Conservation (phyloP, 1,140 invertebrate species). For the Daktulosphaira vitifoliae region DNA sequence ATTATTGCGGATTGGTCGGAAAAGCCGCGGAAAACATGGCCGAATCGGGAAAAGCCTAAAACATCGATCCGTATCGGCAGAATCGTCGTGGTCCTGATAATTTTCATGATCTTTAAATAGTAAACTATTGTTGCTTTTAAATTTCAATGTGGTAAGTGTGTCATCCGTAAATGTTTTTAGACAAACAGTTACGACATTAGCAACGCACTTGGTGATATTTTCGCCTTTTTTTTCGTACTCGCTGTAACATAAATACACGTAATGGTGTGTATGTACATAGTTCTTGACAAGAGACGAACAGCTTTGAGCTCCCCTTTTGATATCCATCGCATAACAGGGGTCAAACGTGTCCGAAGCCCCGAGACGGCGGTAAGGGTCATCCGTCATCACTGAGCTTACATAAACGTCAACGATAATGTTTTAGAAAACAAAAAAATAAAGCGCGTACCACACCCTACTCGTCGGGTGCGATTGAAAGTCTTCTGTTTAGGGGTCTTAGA, state of each 20-base stretch:
- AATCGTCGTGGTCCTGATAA: no score
- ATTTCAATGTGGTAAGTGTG: no score
- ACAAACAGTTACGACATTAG: no score
- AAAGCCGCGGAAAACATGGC: constrained; percentile 31
- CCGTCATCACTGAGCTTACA: constrained; percentile 19
- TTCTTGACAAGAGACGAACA: not conserved
- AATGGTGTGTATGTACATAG: no score
- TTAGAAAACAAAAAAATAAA: constrained; percentile 2
- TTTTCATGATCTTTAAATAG: no score
- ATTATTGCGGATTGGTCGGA: constrained; percentile 32
- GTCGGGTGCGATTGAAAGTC: constrained; percentile 19
- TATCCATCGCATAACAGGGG: not conserved
- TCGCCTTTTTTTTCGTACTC: not conserved
- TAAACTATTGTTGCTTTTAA: no score
- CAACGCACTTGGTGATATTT: not conserved
- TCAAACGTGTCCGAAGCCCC: constrained; percentile 28
- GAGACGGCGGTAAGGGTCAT: constrained; percentile 12
- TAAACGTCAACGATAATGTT: constrained; percentile 30
- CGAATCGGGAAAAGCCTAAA: constrained; percentile 25
- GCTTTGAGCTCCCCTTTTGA: not conserved
- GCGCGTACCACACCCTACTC: not conserved
- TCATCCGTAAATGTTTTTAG: no score
- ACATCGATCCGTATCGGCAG: constrained; percentile 31
- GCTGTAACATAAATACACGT: no score
- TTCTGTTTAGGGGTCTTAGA: constrained; percentile 16